Conservation (phyloP, 2,113 vertebrate genomes). For the Menura novaehollandiae region DNA sequence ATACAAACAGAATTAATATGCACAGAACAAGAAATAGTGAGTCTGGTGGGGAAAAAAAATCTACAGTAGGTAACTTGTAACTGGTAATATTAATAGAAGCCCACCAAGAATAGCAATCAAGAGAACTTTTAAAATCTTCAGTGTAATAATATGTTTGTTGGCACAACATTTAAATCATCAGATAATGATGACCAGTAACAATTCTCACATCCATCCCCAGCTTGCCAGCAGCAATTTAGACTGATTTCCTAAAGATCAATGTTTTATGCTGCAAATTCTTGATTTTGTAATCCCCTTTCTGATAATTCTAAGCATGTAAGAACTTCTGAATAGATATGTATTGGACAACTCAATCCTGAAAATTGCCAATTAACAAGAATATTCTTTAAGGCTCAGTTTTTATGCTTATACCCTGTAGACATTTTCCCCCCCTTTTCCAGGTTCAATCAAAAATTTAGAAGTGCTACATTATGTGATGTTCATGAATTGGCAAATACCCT, state of each 20-base stretch:
- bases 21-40: neutral
- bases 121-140: neutral
- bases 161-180: neutral
- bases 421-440: neutral
- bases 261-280: neutral
- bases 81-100: neutral
- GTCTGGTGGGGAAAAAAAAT: neutral
- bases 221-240: neutral
- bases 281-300: neutral
- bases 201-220: neutral
- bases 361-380: neutral
- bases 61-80: neutral
- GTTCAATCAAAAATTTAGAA: neutral
- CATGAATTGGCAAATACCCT: neutral
- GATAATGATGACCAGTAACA: neutral
- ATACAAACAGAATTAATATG: neutral
- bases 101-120: neutral
- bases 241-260: neutral
- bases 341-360: neutral
- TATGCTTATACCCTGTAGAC: neutral
- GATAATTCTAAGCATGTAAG: neutral
- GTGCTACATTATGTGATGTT: neutral
- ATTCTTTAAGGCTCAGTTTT: neutral
- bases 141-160: neutral
- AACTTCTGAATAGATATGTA: neutral